phyloP scores from a whole-genome alignment of 1,140 invertebrate species.

The Phenacoccus solenopsis region DNA sequence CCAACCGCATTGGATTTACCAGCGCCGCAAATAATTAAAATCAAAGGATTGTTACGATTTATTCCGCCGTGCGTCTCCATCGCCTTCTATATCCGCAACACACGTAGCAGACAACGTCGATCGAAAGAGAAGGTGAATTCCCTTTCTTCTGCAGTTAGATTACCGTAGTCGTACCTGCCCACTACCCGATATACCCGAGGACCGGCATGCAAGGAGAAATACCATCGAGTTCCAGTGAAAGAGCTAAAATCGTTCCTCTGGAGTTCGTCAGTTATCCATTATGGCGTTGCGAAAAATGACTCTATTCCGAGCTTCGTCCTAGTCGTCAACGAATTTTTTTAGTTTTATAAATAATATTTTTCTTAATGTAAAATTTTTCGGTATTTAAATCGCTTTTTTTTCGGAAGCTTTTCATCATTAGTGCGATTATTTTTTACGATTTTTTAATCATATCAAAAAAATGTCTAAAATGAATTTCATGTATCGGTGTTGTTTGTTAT shows the following conservation, averaged over 20 bases:
- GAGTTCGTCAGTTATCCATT: slow-evolving; percentile 5
- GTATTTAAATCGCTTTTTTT: neutral
- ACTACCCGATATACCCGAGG: neutral
- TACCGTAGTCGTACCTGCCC: neutral
- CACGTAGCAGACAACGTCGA: slow-evolving; percentile 10
- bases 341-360: neutral
- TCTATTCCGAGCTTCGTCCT: slow-evolving; percentile 4
- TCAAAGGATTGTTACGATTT: neutral
- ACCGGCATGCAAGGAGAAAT: slow-evolving; percentile 9
- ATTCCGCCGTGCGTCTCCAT: neutral
- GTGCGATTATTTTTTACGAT: neutral
- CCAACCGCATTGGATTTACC: neutral
- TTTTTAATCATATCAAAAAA: neutral
- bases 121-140: slow-evolving; percentile 17
- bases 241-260: slow-evolving; percentile 9
- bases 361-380: neutral
- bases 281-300: slow-evolving; percentile 13
- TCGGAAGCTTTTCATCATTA: slow-evolving; percentile 5
- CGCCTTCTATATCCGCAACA: neutral
- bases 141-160: slow-evolving; percentile 13
- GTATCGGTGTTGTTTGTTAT: slow-evolving; percentile 7
- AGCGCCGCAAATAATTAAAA: neutral
- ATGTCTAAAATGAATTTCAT: neutral
- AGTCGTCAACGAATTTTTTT: slow-evolving; percentile 6
- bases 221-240: slow-evolving; percentile 9